Conservation (phyloP, 2,888 invertebrate genomes). For the Heliconius sara region DNA sequence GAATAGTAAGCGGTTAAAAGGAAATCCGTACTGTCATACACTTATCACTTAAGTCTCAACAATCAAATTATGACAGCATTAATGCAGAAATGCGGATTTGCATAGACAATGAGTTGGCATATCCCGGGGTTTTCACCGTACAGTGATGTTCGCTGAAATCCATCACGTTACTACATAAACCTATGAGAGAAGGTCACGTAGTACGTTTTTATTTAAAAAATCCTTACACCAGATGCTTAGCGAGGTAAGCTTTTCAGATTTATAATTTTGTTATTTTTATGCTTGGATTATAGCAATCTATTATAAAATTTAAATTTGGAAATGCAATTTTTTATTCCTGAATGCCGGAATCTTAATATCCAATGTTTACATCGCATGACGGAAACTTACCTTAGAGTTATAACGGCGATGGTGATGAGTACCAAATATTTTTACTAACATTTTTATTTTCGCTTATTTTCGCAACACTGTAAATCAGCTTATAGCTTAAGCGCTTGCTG, state of each 20-base stretch:
- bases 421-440: neutral
- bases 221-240: neutral
- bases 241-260: neutral
- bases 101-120: slow-evolving; percentile 50
- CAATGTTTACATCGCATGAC: neutral
- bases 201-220: slow-evolving; percentile 12
- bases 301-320: neutral
- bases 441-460: neutral
- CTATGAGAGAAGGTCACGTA: slow-evolving; percentile 28
- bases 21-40: slow-evolving; percentile 7
- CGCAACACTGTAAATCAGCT: slow-evolving; percentile 3
- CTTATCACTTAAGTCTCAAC: slow-evolving; percentile 36
- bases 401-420: neutral
- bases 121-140: slow-evolving; percentile 67
- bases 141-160: slow-evolving; percentile 44
- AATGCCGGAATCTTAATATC: neutral
- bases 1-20: neutral
- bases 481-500: slow-evolving; percentile 37
- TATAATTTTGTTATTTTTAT: neutral
- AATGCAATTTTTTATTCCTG: neutral
- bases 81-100: slow-evolving; percentile 48
- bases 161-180: slow-evolving; percentile 17
- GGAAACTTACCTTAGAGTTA: neutral
- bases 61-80: slow-evolving; percentile 56
- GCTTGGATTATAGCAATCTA: neutral